Percentiles rank a stretch among this genome's conserved stretches.
Conservation (phyloP, 1,140 invertebrate genomes). For the Zaprionus davidi region DNA sequence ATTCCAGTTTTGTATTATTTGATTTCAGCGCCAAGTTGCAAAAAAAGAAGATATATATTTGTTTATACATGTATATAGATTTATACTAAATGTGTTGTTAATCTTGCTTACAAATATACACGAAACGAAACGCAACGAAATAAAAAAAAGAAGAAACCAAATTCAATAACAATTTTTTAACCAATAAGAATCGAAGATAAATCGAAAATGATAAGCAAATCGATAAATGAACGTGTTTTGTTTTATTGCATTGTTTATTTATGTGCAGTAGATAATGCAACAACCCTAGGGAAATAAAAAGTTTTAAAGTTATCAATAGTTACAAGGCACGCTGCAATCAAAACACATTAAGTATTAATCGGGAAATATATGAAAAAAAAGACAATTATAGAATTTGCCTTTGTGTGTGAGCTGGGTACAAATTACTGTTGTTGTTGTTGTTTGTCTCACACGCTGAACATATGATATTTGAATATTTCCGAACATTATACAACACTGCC, state of each 20-base stretch:
- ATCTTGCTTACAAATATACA: slow-evolving; percentile 41
- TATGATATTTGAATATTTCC: slow-evolving; percentile 3
- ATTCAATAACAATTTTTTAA: slow-evolving; percentile 5
- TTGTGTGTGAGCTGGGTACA: too few relatives aligned
- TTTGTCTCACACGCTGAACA: background rate
- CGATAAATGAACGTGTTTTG: slow-evolving; percentile 3
- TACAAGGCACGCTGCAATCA: background rate
- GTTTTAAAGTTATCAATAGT: background rate
- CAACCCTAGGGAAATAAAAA: background rate
- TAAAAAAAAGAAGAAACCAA: slow-evolving; percentile 11
- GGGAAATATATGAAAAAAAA: background rate
- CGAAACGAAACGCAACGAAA: background rate
- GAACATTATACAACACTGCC: slow-evolving; percentile 26
- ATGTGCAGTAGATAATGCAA: background rate
- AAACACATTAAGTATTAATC: background rate
- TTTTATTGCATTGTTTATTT: background rate
- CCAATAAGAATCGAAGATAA: slow-evolving; percentile 24
- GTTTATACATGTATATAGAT: slow-evolving; percentile 41
- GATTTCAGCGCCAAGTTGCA: slow-evolving; percentile 83
- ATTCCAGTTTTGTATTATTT: slow-evolving; percentile 66
- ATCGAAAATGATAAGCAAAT: slow-evolving; percentile 5
- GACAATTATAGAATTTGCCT: too few relatives aligned
- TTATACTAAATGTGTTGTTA: slow-evolving; percentile 52
- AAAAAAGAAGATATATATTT: slow-evolving; percentile 54
- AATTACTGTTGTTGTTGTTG: too few relatives aligned